Conservation (phyloP, 1,140 invertebrate species). For the Drosophila arizonae region DNA sequence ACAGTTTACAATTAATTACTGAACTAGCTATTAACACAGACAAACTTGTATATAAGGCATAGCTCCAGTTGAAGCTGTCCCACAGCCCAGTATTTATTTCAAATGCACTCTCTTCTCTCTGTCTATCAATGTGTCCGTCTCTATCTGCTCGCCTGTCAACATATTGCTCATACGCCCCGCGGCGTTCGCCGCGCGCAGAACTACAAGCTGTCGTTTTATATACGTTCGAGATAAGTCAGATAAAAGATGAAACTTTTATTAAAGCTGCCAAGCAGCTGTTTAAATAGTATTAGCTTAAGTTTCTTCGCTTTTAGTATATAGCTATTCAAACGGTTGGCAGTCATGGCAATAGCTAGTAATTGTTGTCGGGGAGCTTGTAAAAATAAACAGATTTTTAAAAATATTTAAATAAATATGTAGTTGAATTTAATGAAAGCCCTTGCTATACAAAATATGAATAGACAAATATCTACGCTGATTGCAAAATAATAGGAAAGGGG, state of each 20-base stretch:
- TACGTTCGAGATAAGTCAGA: slow-evolving; percentile 4
- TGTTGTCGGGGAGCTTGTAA: background rate
- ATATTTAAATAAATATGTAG: too few species aligned
- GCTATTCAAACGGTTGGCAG: background rate
- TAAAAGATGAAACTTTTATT: slow-evolving; percentile 1
- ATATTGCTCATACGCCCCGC: slow-evolving; percentile 72
- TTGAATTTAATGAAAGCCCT: too few species aligned
- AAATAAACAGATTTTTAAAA: too few species aligned
- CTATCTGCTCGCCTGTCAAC: slow-evolving; percentile 51
- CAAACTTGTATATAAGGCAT: background rate
- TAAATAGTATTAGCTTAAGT: background rate
- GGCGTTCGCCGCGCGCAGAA: slow-evolving; percentile 37
- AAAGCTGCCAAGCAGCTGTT: background rate
- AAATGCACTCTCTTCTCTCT: slow-evolving; percentile 16
- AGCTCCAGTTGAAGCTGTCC: background rate
- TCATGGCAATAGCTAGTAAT: background rate
- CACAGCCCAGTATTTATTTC: background rate
- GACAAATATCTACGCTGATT: too few species aligned
- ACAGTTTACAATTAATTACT: slow-evolving; percentile 20
- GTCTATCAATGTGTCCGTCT: slow-evolving; percentile 4
- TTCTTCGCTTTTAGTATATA: too few species aligned
- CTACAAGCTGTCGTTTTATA: slow-evolving; percentile 3
- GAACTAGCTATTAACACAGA: slow-evolving; percentile 3
- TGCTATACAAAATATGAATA: too few species aligned
- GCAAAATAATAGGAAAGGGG: too few species aligned